These are phyloP conservation scores for Danionella cerebrum DNA, from an alignment of 2,113 vertebrate species.

Conservation along the genomic window DNA sequence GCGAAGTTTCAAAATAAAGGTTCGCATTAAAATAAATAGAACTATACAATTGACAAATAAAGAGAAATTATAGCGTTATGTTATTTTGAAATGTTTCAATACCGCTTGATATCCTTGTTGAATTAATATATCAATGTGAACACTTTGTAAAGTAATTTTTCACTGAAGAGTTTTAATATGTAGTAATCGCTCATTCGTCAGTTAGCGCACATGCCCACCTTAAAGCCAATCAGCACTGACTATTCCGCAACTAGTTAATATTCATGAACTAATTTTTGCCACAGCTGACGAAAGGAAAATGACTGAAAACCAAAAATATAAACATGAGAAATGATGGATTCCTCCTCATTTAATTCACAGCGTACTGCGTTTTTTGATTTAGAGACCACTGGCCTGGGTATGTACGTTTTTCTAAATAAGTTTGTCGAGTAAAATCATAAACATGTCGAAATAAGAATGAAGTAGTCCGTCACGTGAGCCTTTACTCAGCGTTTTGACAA, in stretches of 20 bases:
- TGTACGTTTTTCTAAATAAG: neutral
- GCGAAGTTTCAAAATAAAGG: constrained; percentile 18
- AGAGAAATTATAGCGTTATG: neutral
- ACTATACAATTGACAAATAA: neutral
- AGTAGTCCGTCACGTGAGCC: neutral
- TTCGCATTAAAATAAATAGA: neutral
- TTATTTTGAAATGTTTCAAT: neutral
- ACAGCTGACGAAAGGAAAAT: neutral
- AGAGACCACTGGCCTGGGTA: constrained; percentile 62
- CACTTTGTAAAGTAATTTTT: too few species aligned
- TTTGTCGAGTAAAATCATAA: too few species aligned
- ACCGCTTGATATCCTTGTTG: neutral
- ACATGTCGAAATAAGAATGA: neutral
- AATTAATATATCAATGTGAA: too few species aligned
- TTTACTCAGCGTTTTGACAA: neutral
- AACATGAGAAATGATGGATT: constrained; percentile 14
- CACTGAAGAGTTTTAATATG: too few species aligned
- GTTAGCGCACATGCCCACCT: too few species aligned
- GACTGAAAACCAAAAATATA: too few species aligned
- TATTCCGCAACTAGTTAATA: neutral
- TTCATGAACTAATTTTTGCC: neutral
- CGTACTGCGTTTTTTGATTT: constrained; percentile 61
- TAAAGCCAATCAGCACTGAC: neutral
- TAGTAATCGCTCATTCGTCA: too few species aligned
- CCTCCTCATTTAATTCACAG: neutral